Conservation (phyloP, 2,888 invertebrate species). For the Andrena fulva region DNA sequence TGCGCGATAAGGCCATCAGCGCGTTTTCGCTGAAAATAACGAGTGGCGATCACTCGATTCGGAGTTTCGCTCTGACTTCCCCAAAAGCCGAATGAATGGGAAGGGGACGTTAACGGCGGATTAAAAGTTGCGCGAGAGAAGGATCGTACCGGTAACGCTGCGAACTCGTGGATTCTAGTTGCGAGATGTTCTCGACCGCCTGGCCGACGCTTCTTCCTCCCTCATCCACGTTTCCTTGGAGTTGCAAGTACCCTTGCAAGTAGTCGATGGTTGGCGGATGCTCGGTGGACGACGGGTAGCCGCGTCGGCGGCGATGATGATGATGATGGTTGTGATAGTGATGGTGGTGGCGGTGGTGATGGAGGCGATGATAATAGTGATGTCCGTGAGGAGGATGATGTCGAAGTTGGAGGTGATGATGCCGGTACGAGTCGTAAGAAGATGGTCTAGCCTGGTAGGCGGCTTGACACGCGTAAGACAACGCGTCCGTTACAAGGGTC, state of each 20-base stretch:
- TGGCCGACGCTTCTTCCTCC: constrained; percentile 14
- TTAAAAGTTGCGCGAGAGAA: background rate
- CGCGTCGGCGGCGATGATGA: constrained; percentile 68
- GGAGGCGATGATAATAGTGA: constrained; percentile 62
- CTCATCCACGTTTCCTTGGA: constrained; percentile 70
- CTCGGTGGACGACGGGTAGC: constrained; percentile 69
- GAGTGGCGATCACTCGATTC: background rate
- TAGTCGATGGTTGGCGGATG: constrained; percentile 62
- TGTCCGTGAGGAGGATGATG: constrained; percentile 69
- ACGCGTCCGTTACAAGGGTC: constrained; percentile 83
- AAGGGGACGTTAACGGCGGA: background rate
- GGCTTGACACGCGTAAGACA: constrained; percentile 80
- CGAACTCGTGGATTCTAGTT: constrained; percentile 27
- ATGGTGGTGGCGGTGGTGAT: constrained; percentile 60
- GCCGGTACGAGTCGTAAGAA: constrained; percentile 78
- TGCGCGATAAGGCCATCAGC: constrained; percentile 78
- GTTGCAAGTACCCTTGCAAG: constrained; percentile 28
- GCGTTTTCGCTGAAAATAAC: constrained; percentile 53
- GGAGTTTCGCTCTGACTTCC: background rate
- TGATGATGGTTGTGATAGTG: constrained; percentile 61
- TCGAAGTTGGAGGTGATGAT: constrained; percentile 62
- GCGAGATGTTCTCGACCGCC: background rate
- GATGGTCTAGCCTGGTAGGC: constrained; percentile 74
- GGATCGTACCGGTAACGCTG: constrained; percentile 40
- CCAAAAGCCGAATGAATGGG: background rate